Percentiles rank a stretch among this genome's conserved stretches.
Conservation (phyloP, 2,797 vertebrate species). For the Malacoctenus gilli region DNA sequence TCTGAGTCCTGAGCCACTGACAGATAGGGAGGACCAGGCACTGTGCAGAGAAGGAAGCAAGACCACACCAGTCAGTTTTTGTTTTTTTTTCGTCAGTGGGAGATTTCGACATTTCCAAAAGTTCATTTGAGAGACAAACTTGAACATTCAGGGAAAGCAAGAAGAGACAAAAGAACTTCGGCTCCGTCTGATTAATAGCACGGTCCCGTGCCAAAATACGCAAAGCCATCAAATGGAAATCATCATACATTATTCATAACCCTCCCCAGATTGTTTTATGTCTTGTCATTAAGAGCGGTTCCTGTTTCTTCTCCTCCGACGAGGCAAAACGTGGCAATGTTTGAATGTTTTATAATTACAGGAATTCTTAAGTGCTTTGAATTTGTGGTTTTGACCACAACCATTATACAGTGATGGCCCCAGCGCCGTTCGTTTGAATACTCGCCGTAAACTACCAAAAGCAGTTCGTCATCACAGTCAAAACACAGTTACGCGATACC, state of each 20-base stretch:
- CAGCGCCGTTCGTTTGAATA: not conserved
- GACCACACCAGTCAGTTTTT: conserved; percentile 4
- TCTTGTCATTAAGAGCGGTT: not conserved
- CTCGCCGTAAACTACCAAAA: not conserved
- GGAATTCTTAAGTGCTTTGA: not conserved
- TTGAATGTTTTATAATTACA: conserved; percentile 7
- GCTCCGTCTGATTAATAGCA: not conserved
- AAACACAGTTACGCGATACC: too few species aligned
- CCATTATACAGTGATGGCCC: not conserved
- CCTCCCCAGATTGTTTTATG: not conserved
- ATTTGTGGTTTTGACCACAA: not conserved
- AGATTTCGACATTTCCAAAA: not conserved
- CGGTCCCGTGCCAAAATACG: not conserved
- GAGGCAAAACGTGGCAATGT: conserved; percentile 2
- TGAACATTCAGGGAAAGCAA: not conserved
- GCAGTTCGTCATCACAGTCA: too few species aligned
- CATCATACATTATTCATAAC: not conserved
- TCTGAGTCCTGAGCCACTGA: conserved; percentile 89
- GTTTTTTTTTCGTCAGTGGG: not conserved
- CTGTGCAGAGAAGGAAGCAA: conserved; percentile 71
- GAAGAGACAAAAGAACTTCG: not conserved
- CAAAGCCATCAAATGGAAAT: not conserved
- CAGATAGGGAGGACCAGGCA: conserved; percentile 90
- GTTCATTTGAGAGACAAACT: not conserved
- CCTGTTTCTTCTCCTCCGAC: not conserved